These are phyloP conservation scores for Adrianichthys oophorus DNA, from an alignment of 2,797 vertebrate genomes.

Conservation along the genomic window DNA sequence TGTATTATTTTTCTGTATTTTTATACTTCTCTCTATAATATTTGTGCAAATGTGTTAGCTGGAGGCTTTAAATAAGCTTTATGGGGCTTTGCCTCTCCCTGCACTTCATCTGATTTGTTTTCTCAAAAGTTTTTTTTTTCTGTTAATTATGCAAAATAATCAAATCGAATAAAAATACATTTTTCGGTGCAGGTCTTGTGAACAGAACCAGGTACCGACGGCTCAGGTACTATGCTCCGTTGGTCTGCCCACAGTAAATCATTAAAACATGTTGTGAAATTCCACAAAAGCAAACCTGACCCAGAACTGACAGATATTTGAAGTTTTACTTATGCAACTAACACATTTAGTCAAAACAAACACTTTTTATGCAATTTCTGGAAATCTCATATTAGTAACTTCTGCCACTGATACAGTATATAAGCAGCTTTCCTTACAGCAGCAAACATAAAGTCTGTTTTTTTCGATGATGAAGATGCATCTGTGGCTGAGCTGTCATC, in stretches of 20 bases:
- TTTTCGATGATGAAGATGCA: slow-evolving; percentile 8
- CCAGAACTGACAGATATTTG: background rate
- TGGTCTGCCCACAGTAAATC: background rate
- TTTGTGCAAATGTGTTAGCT: too few relatives aligned
- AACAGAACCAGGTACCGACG: too few relatives aligned
- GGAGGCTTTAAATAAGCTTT: too few relatives aligned
- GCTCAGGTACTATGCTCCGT: too few relatives aligned
- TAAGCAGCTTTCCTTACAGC: background rate
- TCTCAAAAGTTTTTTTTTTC: too few relatives aligned
- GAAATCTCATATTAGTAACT: background rate
- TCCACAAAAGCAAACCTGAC: background rate
- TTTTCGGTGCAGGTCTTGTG: too few relatives aligned
- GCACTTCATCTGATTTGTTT: too few relatives aligned
- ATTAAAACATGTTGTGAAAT: slow-evolving; percentile 2
- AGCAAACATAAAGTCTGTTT: background rate
- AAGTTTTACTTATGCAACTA: background rate
- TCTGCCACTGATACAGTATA: background rate
- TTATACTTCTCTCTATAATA: too few relatives aligned
- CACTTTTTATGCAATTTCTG: background rate
- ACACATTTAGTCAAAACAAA: background rate
- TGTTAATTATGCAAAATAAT: too few relatives aligned
- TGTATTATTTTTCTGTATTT: too few relatives aligned
- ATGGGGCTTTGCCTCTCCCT: too few relatives aligned
- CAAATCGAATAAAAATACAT: too few relatives aligned
- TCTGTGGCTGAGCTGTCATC: slow-evolving; percentile 1